A percentile compares a stretch with the other conserved stretches of the same genome.
phyloP scores from a whole-genome alignment of 2,888 invertebrate species.

The Magallana nippona region DNA sequence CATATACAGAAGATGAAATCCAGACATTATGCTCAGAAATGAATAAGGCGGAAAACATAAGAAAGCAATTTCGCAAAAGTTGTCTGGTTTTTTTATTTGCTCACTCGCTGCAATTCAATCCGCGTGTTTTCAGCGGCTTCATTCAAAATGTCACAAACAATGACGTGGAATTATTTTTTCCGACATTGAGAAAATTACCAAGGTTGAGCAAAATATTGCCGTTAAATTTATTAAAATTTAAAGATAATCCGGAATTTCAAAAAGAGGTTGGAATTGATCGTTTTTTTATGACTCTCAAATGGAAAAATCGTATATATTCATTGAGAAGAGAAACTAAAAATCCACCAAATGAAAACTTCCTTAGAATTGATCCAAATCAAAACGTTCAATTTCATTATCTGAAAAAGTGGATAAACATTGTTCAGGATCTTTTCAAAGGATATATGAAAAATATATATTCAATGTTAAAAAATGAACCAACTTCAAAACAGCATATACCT shows the following conservation, averaged over 20 bases:
- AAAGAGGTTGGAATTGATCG: conserved; percentile 40
- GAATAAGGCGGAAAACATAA: conserved; percentile 11
- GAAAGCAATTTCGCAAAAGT: conserved; percentile 19
- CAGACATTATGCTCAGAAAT: conserved; percentile 20
- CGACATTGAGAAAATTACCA: neutral
- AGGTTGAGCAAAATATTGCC: conserved; percentile 10
- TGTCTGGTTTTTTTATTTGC: conserved; percentile 30
- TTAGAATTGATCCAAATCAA: conserved; percentile 18
- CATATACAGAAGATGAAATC: conserved; percentile 14
- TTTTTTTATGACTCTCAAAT: conserved; percentile 12
- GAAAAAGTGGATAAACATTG: neutral
- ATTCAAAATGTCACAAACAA: conserved; percentile 11
- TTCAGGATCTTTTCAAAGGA: neutral
- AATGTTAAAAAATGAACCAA: neutral
- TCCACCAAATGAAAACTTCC: neutral
- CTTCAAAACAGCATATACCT: neutral
- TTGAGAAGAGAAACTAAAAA: neutral
- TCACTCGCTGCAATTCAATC: neutral
- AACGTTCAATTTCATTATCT: neutral
- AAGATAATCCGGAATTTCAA: conserved; percentile 32
- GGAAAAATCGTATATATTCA: conserved; percentile 35
- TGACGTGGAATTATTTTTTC: neutral
- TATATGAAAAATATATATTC: neutral
- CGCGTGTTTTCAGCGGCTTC: conserved; percentile 31
- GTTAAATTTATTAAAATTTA: neutral